Evolutionary conservation across 2,888 invertebrate genomes (phyloP).

Genomic region (Sminthurinus aureus): DNA sequence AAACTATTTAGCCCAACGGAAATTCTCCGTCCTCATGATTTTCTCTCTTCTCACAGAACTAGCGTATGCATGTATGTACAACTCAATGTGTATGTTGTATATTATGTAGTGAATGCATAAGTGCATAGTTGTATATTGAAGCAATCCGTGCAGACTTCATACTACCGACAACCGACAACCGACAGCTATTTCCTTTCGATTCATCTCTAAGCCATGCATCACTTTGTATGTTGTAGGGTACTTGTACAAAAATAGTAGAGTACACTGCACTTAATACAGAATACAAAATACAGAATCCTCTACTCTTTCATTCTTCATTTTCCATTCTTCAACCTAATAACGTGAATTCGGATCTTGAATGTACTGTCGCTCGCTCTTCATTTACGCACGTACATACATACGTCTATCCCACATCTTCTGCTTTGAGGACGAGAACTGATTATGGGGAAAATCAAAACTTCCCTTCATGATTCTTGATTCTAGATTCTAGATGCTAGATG

Average conservation of each 20-base stretch:
- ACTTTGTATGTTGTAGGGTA: neutral
- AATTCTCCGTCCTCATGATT: neutral
- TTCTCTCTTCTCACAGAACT: neutral
- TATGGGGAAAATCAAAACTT: neutral
- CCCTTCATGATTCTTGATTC: neutral
- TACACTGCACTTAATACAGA: too few species aligned
- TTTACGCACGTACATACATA: too few species aligned
- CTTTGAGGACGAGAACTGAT: neutral
- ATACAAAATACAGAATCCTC: too few species aligned
- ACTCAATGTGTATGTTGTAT: too few species aligned
- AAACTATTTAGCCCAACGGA: neutral
- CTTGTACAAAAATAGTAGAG: neutral
- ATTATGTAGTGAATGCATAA: too few species aligned
- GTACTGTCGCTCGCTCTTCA: neutral
- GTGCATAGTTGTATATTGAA: too few species aligned
- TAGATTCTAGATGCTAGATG: too few species aligned
- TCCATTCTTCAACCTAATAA: too few species aligned
- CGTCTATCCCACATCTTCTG: too few species aligned
- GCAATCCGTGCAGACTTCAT: neutral
- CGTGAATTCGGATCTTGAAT: neutral
- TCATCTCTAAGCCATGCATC: neutral
- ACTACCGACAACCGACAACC: neutral
- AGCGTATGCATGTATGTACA: neutral
- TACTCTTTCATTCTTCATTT: too few species aligned
- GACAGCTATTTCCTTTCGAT: neutral